Percentiles rank a stretch among this genome's conserved stretches.
phyloP scores from a whole-genome alignment of 2,113 vertebrate species.

The Vulpes lagopus region DNA sequence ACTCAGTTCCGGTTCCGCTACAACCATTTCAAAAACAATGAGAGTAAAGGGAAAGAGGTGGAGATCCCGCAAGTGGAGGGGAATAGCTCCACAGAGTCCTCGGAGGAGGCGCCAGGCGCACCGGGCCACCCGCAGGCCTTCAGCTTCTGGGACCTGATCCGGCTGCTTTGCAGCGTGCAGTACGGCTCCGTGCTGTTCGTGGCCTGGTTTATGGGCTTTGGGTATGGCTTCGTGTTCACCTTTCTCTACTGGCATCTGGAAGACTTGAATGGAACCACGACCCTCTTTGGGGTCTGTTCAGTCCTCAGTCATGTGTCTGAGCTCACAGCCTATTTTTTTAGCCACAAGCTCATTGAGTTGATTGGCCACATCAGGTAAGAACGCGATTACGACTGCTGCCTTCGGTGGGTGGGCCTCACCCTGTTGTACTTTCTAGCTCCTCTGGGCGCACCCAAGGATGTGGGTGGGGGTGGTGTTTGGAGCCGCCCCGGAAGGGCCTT shows the following conservation, averaged over 20 bases:
- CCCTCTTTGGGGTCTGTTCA: constrained; percentile 97
- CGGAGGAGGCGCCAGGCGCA: constrained; percentile 76
- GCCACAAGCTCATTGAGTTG: constrained; percentile 98
- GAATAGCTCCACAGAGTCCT: constrained; percentile 83
- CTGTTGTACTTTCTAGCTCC: background rate
- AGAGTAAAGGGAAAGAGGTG: constrained; percentile 83
- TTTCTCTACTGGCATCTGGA: constrained; percentile 99
- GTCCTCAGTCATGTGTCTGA: constrained; percentile 96
- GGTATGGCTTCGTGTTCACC: constrained; percentile 98
- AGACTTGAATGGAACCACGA: constrained; percentile 96
- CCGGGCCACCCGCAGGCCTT: constrained; percentile 85
- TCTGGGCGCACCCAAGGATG: background rate
- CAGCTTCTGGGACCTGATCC: constrained; percentile 93
- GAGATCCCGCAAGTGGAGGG: constrained; percentile 89
- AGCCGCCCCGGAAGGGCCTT: background rate
- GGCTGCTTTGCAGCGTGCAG: constrained; percentile 94
- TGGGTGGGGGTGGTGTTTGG: background rate
- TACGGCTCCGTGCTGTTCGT: constrained; percentile 97
- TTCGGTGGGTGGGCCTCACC: background rate
- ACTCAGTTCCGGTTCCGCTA: constrained; percentile 96
- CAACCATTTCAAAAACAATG: constrained; percentile 83
- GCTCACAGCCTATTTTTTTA: constrained; percentile 97
- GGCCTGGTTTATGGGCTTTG: constrained; percentile 99
- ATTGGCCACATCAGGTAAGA: constrained; percentile 98
- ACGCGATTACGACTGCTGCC: background rate